phyloP scores from a whole-genome alignment of 2,113 vertebrate species.

The Xiphorhynchus elegans region DNA sequence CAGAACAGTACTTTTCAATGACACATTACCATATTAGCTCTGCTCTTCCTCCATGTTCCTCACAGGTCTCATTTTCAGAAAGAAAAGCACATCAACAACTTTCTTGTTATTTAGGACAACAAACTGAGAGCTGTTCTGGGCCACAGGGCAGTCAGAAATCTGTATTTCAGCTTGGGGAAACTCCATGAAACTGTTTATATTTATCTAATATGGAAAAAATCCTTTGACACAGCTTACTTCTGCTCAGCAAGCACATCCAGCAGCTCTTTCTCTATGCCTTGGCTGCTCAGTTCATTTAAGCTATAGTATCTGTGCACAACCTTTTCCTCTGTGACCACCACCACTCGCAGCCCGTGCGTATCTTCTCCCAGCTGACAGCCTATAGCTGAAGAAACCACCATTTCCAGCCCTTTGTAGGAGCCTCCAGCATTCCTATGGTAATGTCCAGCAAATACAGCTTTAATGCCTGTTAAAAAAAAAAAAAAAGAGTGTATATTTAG shows the following conservation, averaged over 20 bases:
- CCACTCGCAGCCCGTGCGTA: conserved; percentile 86
- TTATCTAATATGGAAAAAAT: not conserved
- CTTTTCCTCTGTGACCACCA: conserved; percentile 84
- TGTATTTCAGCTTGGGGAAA: not conserved
- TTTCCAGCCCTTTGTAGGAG: conserved; percentile 82
- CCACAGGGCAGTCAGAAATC: not conserved
- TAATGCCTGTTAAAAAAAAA: conserved; percentile 79
- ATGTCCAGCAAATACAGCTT: conserved; percentile 93
- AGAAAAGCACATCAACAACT: not conserved
- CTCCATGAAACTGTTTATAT: not conserved
- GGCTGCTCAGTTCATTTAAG: conserved; percentile 79
- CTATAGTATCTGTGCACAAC: conserved; percentile 88
- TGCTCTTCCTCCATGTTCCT: not conserved
- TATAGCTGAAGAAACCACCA: conserved; percentile 95
- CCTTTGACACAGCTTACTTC: conserved; percentile 13
- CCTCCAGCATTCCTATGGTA: conserved; percentile 94
- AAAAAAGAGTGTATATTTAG: not conserved
- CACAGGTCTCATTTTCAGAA: not conserved
- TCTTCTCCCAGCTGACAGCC: conserved; percentile 93
- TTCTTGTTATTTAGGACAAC: not conserved
- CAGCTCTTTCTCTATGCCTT: conserved; percentile 82
- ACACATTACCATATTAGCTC: not conserved
- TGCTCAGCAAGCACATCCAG: conserved; percentile 74
- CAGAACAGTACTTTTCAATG: not conserved
- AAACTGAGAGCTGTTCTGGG: not conserved